Evolutionary conservation across 2,888 invertebrate genomes (phyloP), one percentile per base, ranked within the genome.

Genomic region (Caenorhabditis zanzibari): DNA sequence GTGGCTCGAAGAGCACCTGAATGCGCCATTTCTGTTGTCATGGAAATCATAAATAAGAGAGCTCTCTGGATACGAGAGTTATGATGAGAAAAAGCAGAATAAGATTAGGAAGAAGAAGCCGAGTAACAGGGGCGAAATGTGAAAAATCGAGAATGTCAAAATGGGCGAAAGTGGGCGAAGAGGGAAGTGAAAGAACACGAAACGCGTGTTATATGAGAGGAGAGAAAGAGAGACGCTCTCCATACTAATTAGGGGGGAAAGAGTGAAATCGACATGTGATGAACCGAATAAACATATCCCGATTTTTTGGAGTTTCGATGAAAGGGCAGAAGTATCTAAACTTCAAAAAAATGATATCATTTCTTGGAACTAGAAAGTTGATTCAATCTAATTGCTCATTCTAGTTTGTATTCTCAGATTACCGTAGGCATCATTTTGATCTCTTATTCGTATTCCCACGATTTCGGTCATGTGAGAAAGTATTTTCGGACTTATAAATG

Each of bases 201-300:
- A 19, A 16, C 28, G 58, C 24, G 32, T 28, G 58, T 28, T 32
- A 58, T 19, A 28, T 9, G 32, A 35, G 32, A 28, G 47, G 28
- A n/a, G n/a, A n/a, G n/a, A n/a, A 26, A 66, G 35, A 47, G 28
- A 49, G 47, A 66, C 66, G 66, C 52, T 28, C 32, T 35, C 47
- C 66, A 66, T 66, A 66, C 66, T 66, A 66, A 66, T 49, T 66
- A 66, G 66, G 35, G 49, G 49, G 26, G 24, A 66, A 19, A n/a
- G 35, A 49, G 28, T n/a, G 16, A 16, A 44, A 32, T 44, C 7
- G 28, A 49, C 47, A 64, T 64, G 64, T 32, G 64, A 64, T 47
- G 64, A 64, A 22, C 52, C 1, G 52, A 52, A 52, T 26, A 26
- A 26, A 47, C n/a, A 19, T 14, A 47, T n/a, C 19, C 12, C 7